These are phyloP conservation scores for Xenentodon cancila DNA, from an alignment of 2,797 vertebrate species.

Conservation along the genomic window DNA sequence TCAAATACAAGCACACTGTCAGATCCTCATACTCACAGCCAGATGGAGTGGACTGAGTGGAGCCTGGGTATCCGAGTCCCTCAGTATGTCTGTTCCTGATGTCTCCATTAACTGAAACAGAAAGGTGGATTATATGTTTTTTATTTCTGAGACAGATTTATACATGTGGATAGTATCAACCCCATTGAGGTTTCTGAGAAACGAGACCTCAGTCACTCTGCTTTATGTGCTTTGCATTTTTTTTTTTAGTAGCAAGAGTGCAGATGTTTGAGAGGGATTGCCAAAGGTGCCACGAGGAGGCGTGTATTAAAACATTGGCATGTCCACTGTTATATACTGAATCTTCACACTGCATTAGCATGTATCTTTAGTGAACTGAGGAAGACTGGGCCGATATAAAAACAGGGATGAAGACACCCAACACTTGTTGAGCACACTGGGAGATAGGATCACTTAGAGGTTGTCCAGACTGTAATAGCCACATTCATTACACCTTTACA, in stretches of 20 bases:
- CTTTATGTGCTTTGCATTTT: neutral
- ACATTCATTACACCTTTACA: too few species aligned
- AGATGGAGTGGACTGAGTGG: constrained; percentile 95
- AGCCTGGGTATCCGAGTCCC: constrained; percentile 87
- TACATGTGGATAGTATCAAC: neutral
- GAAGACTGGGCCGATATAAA: too few species aligned
- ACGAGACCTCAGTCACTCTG: neutral
- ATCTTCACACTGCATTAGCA: neutral
- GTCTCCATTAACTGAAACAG: constrained; percentile 92
- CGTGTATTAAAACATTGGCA: neutral
- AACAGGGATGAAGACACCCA: neutral
- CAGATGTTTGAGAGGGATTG: neutral
- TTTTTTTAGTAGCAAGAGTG: neutral
- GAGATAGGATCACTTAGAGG: too few species aligned
- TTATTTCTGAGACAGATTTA: constrained; percentile 1
- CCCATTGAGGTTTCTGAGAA: neutral
- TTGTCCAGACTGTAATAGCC: too few species aligned
- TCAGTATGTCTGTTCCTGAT: constrained; percentile 90
- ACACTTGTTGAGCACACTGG: too few species aligned
- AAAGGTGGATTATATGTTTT: constrained; percentile 1
- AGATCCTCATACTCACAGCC: constrained; percentile 86
- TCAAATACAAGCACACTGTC: neutral
- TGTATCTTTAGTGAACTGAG: neutral
- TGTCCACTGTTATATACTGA: neutral
- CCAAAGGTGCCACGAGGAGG: neutral